Conservation (phyloP, 2,888 invertebrate genomes). For the Lomographa bimaculata region DNA sequence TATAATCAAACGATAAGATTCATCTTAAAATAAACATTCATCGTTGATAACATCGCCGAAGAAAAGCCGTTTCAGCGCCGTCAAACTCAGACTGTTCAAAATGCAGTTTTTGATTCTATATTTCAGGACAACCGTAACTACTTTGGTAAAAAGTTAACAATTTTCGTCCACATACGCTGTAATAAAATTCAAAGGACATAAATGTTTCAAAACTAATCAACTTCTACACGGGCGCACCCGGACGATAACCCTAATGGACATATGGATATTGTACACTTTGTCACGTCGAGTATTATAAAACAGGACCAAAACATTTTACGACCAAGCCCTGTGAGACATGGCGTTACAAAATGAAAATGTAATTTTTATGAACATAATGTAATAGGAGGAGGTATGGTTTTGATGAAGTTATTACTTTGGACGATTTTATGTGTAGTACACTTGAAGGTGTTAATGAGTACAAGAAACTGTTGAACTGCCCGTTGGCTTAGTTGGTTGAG, state of each 20-base stretch:
- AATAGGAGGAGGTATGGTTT: not conserved
- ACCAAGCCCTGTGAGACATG: conserved; percentile 14
- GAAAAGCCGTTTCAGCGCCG: too few species aligned
- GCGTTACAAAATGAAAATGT: too few species aligned
- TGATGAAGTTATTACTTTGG: not conserved
- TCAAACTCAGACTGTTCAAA: too few species aligned
- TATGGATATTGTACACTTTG: conserved; percentile 40
- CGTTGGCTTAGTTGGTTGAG: too few species aligned
- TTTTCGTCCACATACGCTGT: too few species aligned
- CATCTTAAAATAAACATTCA: conserved; percentile 1
- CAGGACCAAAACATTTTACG: conserved; percentile 27
- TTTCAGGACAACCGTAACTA: too few species aligned
- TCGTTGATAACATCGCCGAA: too few species aligned
- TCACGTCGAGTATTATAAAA: conserved; percentile 33
- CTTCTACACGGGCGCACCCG: conserved; percentile 33
- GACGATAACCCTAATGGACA: conserved; percentile 30
- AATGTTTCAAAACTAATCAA: conserved; percentile 17
- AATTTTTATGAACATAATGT: not conserved
- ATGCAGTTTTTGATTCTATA: too few species aligned
- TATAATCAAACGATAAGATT: conserved; percentile 6
- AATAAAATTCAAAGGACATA: conserved; percentile 8
- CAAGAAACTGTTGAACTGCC: too few species aligned
- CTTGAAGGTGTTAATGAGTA: conserved; percentile 3
- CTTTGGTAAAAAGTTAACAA: too few species aligned
- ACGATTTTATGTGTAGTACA: not conserved